Base-by-base conservation (phyloP, 2,888 invertebrate species). In the Sabatieria punctata region DNA sequence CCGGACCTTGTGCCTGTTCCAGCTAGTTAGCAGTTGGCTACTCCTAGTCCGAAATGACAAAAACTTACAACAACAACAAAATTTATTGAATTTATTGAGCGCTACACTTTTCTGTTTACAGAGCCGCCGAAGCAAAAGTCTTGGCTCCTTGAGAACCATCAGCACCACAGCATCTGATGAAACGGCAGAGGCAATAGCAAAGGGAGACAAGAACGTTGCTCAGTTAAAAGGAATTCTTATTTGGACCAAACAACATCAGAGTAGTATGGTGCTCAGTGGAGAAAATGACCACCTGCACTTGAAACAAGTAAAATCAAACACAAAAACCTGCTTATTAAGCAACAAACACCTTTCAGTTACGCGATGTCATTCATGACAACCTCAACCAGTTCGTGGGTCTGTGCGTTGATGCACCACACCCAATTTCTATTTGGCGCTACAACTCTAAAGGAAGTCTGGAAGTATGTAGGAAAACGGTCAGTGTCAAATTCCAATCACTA, bases 121-220 rank as follows among this genome's bases (percentile, higher is more conserved):
- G n/a, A n/a, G n/a, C n/a, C n/a, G n/a, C n/a, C 41, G 46, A 11
- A 41, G 41, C 46, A 46, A 46, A 23, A 26, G 26, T 41, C 25
- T 46, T 4, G 46, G 46, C n/a, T 46, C 46, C 2, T 18, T 41
- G 23, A 3, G 41, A 2, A 46, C 46, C 4, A 46, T 46, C 23
- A 33, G 19, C 23, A 46, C 46, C 2, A 43, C 47, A 2, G 42
- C 43, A 2, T 43, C 37, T 2, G 47, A 47, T 15, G 47, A 47
- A 15, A 47, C 47, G 19, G 35, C 43, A 18, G 42, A 47, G 24
- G 47, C 47, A 23, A 47, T 47, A 24, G 47, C 47, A 4, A 47
- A 39, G 30, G 47, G 42, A 6, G 42, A 42, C 11, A 27, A 27
- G 30, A 42, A 42, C 21, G 42, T 42, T 6, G 42, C 42, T 27